phyloP scores from a whole-genome alignment of 2,797 vertebrate genomes.

The Loris lydekkerianus region DNA sequence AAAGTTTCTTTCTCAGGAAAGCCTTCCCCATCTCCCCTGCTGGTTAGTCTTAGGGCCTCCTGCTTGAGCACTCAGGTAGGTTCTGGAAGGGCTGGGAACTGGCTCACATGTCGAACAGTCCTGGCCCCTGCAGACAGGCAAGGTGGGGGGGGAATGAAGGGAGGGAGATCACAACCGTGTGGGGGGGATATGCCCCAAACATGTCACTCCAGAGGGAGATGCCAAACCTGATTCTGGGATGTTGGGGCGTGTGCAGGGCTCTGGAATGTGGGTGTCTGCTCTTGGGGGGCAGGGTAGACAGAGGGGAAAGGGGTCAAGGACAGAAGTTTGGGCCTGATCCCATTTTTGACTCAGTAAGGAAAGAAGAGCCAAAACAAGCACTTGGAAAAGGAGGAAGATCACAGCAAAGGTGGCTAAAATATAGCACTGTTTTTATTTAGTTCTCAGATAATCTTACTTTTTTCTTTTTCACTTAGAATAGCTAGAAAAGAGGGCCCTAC shows the following conservation, averaged over 20 bases:
- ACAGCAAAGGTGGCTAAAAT: constrained; percentile 49
- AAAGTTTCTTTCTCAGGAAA: neutral
- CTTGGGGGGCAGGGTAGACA: neutral
- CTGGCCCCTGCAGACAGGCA: neutral
- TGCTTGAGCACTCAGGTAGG: neutral
- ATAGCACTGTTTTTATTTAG: constrained; percentile 70
- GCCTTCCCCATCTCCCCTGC: neutral
- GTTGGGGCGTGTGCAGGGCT: neutral
- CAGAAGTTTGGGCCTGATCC: neutral
- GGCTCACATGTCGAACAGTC: neutral
- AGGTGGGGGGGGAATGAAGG: neutral
- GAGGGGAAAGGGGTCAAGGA: constrained; percentile 14
- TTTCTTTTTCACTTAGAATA: constrained; percentile 69
- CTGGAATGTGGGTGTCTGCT: neutral
- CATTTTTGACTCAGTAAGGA: constrained; percentile 55
- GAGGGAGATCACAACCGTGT: neutral
- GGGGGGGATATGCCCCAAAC: neutral
- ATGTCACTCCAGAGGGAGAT: neutral
- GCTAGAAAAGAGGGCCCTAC: constrained; percentile 58
- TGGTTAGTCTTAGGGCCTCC: neutral
- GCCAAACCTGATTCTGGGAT: neutral
- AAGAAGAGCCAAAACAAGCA: constrained; percentile 58
- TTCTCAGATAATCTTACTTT: constrained; percentile 62
- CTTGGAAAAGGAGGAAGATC: neutral
- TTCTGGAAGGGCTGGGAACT: neutral